A percentile compares a stretch with the other conserved stretches of the same genome.
phyloP scores from a whole-genome alignment of 2,888 invertebrate genomes.

The Escarpia spicata region DNA sequence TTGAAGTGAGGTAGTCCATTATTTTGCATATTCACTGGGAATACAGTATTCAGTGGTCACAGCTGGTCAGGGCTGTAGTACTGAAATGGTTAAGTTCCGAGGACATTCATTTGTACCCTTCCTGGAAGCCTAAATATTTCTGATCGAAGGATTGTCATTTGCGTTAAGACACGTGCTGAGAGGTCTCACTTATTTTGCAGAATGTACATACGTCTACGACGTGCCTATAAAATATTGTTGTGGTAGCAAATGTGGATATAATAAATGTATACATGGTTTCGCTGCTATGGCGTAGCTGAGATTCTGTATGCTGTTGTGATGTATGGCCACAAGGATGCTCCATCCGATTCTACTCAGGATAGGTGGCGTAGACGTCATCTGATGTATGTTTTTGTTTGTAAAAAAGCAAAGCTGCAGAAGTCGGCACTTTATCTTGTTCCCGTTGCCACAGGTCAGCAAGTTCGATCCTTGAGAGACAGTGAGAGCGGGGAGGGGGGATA shows the following conservation, averaged over 20 bases:
- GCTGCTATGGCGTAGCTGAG: neutral
- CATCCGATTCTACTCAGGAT: neutral
- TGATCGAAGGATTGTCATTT: neutral
- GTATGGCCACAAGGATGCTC: neutral
- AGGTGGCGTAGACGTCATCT: neutral
- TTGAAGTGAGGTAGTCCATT: too few relatives aligned
- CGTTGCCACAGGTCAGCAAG: neutral
- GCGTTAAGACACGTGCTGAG: neutral
- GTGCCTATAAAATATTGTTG: neutral
- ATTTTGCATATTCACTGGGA: too few relatives aligned
- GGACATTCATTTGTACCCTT: neutral
- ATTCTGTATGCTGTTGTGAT: neutral
- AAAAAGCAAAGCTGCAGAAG: neutral
- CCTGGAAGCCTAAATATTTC: neutral
- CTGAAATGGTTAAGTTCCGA: too few relatives aligned
- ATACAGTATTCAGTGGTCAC: too few relatives aligned
- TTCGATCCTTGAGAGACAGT: neutral
- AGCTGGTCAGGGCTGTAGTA: too few relatives aligned
- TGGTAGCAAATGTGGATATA: conserved; percentile 1
- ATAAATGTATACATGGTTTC: neutral
- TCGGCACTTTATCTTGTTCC: neutral
- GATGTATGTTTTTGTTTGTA: conserved; percentile 7
- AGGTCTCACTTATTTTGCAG: neutral
- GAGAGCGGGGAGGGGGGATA: too few relatives aligned
- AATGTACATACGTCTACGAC: neutral